These are phyloP conservation scores for Lasaia peninsularis DNA, from an alignment of 1,140 invertebrate genomes.

Conservation along the genomic window DNA sequence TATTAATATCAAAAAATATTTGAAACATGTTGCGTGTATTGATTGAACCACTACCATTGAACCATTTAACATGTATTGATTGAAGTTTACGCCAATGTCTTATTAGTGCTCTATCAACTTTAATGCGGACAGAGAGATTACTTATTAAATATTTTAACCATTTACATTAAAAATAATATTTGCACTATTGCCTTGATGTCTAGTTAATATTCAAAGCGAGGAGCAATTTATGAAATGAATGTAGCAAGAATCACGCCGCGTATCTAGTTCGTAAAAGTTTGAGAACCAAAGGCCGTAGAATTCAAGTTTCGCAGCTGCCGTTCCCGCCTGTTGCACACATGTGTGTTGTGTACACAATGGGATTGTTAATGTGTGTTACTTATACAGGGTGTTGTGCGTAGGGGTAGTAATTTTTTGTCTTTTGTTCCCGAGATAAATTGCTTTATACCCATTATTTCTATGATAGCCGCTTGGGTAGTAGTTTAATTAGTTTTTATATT, in stretches of 20 bases:
- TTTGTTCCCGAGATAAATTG: constrained; percentile 37
- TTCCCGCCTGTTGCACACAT: constrained; percentile 42
- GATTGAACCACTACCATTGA: too few species aligned
- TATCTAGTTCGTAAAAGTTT: constrained; percentile 54
- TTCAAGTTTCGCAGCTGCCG: constrained; percentile 69
- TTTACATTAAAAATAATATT: too few species aligned
- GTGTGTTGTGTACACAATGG: constrained; percentile 27
- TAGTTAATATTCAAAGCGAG: constrained; percentile 11
- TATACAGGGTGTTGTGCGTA: constrained; percentile 34
- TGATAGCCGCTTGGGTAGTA: constrained; percentile 2
- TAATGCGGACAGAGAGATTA: too few species aligned
- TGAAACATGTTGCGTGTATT: too few species aligned
- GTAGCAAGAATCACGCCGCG: constrained; percentile 22
- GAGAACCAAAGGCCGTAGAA: constrained; percentile 44
- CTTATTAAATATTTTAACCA: too few species aligned
- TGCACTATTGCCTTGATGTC: too few species aligned
- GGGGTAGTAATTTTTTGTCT: constrained; percentile 39
- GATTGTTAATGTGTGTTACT: constrained; percentile 26
- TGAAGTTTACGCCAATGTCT: too few species aligned
- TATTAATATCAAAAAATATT: too few species aligned
- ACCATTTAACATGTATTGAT: too few species aligned
- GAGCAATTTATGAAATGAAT: constrained; percentile 18
- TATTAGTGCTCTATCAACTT: too few species aligned
- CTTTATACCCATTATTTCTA: constrained; percentile 35
- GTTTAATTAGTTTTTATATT: constrained; percentile 16